A percentile compares a stretch with the other conserved stretches of the same genome.
Conservation (phyloP, 2,797 vertebrate species). For the Microctenopoma lineatum region DNA sequence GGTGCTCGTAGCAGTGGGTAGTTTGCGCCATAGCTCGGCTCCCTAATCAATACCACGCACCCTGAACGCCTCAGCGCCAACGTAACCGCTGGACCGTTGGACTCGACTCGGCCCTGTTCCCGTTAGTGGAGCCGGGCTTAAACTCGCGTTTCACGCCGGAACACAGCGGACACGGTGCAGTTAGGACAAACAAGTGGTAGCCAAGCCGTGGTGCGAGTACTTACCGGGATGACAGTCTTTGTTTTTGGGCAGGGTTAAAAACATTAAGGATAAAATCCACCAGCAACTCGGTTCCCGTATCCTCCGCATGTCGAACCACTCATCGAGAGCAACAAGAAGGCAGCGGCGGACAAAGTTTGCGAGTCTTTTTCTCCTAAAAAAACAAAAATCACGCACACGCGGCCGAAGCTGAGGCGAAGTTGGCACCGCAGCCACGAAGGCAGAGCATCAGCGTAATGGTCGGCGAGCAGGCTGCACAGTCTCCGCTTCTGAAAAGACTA, state of each 20-base stretch:
- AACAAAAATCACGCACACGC: conserved; percentile 46
- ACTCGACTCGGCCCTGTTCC: conserved; percentile 52
- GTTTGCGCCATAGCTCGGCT: conserved; percentile 60
- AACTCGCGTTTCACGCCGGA: conserved; percentile 22
- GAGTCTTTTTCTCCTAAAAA: conserved; percentile 48
- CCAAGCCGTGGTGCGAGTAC: conserved; percentile 72
- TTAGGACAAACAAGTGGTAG: conserved; percentile 10
- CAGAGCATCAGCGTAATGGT: conserved; percentile 67
- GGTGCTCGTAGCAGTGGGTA: conserved; percentile 1
- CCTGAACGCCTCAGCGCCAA: conserved; percentile 33
- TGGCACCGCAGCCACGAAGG: conserved; percentile 69
- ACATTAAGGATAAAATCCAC: conserved; percentile 94
- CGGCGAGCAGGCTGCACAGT: conserved; percentile 49
- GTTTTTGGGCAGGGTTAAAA: conserved; percentile 91
- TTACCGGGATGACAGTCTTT: conserved; percentile 94
- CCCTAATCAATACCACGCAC: conserved; percentile 68
- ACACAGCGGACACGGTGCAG: background rate
- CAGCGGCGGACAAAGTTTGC: conserved; percentile 81
- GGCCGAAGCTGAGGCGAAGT: conserved; percentile 60
- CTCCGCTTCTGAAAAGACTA: conserved; percentile 41
- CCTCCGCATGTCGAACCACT: conserved; percentile 96
- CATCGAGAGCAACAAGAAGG: conserved; percentile 88
- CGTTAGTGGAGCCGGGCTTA: conserved; percentile 21
- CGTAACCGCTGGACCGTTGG: conserved; percentile 3
- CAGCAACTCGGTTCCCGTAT: conserved; percentile 93